phyloP scores from a whole-genome alignment of 2,113 vertebrate species.

The Loxodonta africana region DNA sequence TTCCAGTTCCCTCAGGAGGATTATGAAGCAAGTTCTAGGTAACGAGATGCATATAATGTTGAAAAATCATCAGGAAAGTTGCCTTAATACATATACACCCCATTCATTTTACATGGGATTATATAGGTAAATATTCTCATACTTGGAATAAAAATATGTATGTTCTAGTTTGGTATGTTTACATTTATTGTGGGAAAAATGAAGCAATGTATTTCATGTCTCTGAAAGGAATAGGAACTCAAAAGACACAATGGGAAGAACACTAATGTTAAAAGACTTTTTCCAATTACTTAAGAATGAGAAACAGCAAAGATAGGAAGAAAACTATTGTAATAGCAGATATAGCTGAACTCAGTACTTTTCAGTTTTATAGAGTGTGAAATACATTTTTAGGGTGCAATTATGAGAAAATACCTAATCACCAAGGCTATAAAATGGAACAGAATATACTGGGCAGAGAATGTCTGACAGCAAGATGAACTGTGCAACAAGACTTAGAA shows the following conservation, averaged over 20 bases:
- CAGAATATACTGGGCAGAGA: neutral
- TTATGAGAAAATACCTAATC: slow-evolving; percentile 34
- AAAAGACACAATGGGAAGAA: neutral
- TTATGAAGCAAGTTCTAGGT: neutral
- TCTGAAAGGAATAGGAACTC: neutral
- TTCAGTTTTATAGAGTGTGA: slow-evolving; percentile 15
- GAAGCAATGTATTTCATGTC: neutral
- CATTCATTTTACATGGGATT: neutral
- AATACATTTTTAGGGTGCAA: neutral
- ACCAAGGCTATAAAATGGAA: neutral
- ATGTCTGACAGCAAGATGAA: neutral
- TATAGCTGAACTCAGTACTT: neutral
- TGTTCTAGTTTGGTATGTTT: neutral
- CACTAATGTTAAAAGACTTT: neutral
- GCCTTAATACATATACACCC: neutral
- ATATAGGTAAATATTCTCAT: neutral
- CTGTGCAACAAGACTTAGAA: neutral
- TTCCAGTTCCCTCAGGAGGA: neutral
- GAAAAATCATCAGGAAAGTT: slow-evolving; percentile 3
- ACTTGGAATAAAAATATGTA: neutral
- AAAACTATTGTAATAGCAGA: neutral
- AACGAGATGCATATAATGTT: neutral
- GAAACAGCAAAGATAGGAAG: neutral
- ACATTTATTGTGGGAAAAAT: neutral
- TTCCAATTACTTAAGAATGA: neutral